These are phyloP conservation scores for Glomeris maerens DNA, from an alignment of 1,140 invertebrate genomes.

Conservation along the genomic window DNA sequence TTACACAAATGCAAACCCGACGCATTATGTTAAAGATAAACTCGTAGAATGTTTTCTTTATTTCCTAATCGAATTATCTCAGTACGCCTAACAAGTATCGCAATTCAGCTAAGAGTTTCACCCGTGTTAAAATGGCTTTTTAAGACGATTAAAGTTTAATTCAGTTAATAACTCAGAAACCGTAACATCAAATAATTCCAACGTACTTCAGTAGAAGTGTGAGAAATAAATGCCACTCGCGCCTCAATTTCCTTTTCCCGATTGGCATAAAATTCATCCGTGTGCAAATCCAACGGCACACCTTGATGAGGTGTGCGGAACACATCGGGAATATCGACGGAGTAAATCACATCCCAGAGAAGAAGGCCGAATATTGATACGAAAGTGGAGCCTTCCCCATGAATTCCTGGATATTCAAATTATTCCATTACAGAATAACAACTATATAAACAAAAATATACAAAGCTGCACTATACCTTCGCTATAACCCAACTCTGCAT, in stretches of 20 bases:
- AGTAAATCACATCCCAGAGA: conserved; percentile 64
- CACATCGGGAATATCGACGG: conserved; percentile 41
- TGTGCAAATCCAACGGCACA: conserved; percentile 51
- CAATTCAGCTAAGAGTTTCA: background rate
- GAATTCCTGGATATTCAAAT: too few relatives aligned
- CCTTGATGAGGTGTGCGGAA: conserved; percentile 50
- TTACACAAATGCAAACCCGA: too few relatives aligned
- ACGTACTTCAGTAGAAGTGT: conserved; percentile 25
- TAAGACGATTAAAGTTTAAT: background rate
- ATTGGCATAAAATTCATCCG: conserved; percentile 44
- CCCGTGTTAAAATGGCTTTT: background rate
- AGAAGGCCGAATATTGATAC: conserved; percentile 47
- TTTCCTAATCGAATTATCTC: too few relatives aligned
- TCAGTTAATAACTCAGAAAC: too few relatives aligned
- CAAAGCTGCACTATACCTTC: too few relatives aligned
- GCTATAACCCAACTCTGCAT: conserved; percentile 32
- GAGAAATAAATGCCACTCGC: conserved; percentile 34
- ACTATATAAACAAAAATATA: too few relatives aligned
- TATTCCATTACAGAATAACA: too few relatives aligned
- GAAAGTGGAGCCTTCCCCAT: conserved; percentile 54
- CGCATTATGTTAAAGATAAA: too few relatives aligned
- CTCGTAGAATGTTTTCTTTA: too few relatives aligned
- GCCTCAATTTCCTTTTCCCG: conserved; percentile 41
- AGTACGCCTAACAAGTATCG: conserved; percentile 6
- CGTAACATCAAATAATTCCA: too few relatives aligned